These are phyloP conservation scores for Meiosimyza platycephala DNA, from an alignment of 2,888 invertebrate species.

Conservation along the genomic window DNA sequence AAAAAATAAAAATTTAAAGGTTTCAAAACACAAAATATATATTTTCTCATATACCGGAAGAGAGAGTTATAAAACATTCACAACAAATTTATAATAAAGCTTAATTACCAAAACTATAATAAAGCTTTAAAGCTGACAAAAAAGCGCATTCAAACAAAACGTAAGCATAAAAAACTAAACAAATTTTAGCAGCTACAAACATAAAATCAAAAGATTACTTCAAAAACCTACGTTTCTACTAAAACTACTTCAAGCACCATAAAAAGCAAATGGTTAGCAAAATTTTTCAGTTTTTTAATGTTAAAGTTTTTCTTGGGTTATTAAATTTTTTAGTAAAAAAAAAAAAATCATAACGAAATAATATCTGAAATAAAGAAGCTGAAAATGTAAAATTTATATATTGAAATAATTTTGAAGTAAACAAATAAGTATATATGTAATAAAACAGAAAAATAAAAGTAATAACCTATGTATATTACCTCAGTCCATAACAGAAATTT, in stretches of 20 bases:
- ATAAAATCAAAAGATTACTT: slow-evolving; percentile 3
- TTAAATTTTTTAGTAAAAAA: slow-evolving; percentile 38
- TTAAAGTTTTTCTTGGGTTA: slow-evolving; percentile 45
- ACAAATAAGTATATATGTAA: slow-evolving; percentile 27
- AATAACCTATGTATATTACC: slow-evolving; percentile 40
- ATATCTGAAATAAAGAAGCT: slow-evolving; percentile 59
- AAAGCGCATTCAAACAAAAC: slow-evolving; percentile 42
- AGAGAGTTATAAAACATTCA: neutral
- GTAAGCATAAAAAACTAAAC: slow-evolving; percentile 41
- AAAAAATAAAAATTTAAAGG: too few species aligned
- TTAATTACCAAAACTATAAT: slow-evolving; percentile 40
- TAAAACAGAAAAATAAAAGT: slow-evolving; percentile 34
- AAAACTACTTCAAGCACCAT: slow-evolving; percentile 13
- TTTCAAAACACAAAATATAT: slow-evolving; percentile 42
- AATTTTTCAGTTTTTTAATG: slow-evolving; percentile 42
- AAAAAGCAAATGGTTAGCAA: neutral
- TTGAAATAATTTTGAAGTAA: slow-evolving; percentile 23
- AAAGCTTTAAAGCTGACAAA: slow-evolving; percentile 66
- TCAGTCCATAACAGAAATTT: slow-evolving; percentile 35
- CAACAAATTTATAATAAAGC: slow-evolving; percentile 36
- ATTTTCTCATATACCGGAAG: slow-evolving; percentile 19
- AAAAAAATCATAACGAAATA: slow-evolving; percentile 34
- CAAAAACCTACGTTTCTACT: neutral
- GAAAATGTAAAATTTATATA: slow-evolving; percentile 55
- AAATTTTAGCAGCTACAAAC: slow-evolving; percentile 8